Percentiles rank a stretch among this genome's conserved stretches.
Conservation (phyloP, 2,797 vertebrate genomes). For the Protosalanx chinensis region DNA sequence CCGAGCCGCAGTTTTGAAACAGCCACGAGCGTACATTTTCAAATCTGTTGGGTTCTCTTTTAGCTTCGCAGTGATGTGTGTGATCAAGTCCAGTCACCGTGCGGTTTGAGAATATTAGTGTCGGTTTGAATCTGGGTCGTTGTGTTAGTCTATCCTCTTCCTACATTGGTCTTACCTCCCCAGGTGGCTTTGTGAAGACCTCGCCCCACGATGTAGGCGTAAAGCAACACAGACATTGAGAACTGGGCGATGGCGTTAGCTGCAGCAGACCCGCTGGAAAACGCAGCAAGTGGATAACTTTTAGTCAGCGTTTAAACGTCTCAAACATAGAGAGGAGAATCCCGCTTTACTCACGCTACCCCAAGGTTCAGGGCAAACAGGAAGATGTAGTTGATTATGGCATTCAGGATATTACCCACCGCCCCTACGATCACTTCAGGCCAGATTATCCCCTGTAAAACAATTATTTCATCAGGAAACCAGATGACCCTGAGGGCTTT, state of each 20-base stretch:
- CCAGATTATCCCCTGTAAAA: slow-evolving; percentile 82
- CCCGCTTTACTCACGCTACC: slow-evolving; percentile 78
- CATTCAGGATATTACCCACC: slow-evolving; percentile 82
- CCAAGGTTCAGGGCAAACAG: slow-evolving; percentile 79
- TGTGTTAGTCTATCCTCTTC: not conserved
- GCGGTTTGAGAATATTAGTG: no score
- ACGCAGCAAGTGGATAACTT: not conserved
- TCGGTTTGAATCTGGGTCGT: not conserved
- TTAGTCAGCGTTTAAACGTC: not conserved
- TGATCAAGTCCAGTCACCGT: no score
- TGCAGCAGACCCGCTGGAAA: slow-evolving; percentile 81
- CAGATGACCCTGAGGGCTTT: not conserved
- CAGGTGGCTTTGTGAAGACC: slow-evolving; percentile 85
- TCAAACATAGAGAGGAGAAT: not conserved
- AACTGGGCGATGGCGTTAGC: slow-evolving; percentile 82
- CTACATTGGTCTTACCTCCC: slow-evolving; percentile 71
- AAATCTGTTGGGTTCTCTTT: no score
- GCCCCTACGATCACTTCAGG: slow-evolving; percentile 83
- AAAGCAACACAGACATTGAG: slow-evolving; percentile 73
- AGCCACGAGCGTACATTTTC: no score
- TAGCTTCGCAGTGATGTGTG: no score
- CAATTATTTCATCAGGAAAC: not conserved
- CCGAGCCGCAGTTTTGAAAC: no score
- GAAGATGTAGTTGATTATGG: slow-evolving; percentile 80
- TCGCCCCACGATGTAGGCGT: slow-evolving; percentile 76